Evolutionary conservation across 2,888 invertebrate genomes (phyloP), one percentile per base, ranked within the genome.

Genomic region (Schizaphis graminum): DNA sequence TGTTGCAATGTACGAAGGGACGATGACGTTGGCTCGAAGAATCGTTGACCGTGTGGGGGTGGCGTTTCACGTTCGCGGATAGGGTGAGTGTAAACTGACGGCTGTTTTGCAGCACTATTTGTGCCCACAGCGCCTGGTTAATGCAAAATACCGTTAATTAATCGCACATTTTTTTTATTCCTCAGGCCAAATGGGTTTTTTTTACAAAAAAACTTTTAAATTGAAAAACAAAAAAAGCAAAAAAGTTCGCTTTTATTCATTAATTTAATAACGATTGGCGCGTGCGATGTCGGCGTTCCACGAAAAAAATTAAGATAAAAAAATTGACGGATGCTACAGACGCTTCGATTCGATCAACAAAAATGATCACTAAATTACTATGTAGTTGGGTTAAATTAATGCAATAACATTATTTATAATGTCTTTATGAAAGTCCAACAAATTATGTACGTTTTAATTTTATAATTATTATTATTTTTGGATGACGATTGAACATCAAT

Each of bases 111-210:
- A 61, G 67, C n/a, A 61, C 89, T 57, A 44, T 57, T 44, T 44
- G 57, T 49, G 49, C 44, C 91, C 49, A 47, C 91, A 26, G 47
- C 8, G 28, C 49, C 7, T 26, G 77, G 61, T 77, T 91, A 91
- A 91, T 77, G 77, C 91, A n/a, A 91, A 91, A 91, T 57, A 77
- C 49, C 77, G 91, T 91, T 91, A 91, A 84, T 91, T 91, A 91
- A 91, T 91, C 77, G 35, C 53, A 53, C 77, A 53, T 49, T 91
- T 77, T 61, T 89, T 89, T 47, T 24, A 35, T 35, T 77, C 13
- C 47, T 77, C 77, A 49, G 16, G n/a, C 67, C 8, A 26, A 24
- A n/a, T 0, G 47, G 24, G 26, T 0, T 41, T 47, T 56, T 41
- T 56, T 49, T 47, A 0, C 0, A 49, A 47, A 67, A 67, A 7